phyloP scores from a whole-genome alignment of 2,113 vertebrate genomes.

The Sinosuthora webbiana region DNA sequence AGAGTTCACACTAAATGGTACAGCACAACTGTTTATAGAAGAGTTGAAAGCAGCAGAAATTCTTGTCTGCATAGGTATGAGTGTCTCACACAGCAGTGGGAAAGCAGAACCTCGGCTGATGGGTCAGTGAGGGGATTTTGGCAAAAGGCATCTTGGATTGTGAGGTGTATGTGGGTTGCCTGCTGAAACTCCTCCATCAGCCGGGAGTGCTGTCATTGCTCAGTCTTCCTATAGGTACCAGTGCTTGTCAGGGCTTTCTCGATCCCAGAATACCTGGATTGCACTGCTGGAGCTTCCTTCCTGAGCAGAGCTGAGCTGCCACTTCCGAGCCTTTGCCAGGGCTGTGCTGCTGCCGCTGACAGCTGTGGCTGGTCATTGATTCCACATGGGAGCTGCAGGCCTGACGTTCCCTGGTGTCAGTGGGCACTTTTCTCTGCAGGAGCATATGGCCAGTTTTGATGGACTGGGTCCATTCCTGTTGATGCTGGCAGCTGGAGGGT shows the following conservation, averaged over 20 bases:
- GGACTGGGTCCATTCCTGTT: not conserved
- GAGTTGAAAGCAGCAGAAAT: not conserved
- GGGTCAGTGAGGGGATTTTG: not conserved
- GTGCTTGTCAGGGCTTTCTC: not conserved
- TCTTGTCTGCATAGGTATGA: not conserved
- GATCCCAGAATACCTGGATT: not conserved
- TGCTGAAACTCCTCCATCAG: not conserved
- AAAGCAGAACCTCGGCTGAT: not conserved
- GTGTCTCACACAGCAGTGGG: not conserved
- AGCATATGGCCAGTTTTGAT: not conserved
- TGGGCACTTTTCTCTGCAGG: not conserved
- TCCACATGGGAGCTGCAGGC: not conserved
- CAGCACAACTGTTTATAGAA: not conserved
- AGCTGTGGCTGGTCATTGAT: not conserved
- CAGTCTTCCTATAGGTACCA: not conserved
- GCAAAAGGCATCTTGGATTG: not conserved
- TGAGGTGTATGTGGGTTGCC: not conserved
- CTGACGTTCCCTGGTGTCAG: not conserved
- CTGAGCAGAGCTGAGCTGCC: not conserved
- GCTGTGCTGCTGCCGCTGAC: not conserved
- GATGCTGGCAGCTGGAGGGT: not conserved
- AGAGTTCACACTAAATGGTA: not conserved
- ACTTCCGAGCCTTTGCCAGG: not conserved
- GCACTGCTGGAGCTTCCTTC: not conserved
- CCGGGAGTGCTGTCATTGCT: not conserved